Evolutionary conservation across 2,113 vertebrate genomes (phyloP).

Genomic region (Pelmatolapia mariae): DNA sequence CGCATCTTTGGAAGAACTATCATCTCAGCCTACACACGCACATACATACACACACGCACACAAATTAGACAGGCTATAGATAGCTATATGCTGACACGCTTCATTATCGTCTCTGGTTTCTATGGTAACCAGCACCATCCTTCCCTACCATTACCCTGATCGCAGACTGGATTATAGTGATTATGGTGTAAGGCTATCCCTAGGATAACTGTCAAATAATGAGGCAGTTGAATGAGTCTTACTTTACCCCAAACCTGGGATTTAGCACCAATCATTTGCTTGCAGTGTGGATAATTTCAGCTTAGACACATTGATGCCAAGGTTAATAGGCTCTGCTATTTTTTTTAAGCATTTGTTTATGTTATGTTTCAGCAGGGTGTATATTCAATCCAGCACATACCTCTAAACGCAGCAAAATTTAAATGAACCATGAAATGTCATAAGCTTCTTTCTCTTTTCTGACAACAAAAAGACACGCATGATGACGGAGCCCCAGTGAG

Average conservation of each 20-base stretch:
- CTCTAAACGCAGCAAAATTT: neutral
- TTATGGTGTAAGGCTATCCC: constrained; percentile 39
- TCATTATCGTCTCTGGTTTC: constrained; percentile 53
- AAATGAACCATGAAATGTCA: neutral
- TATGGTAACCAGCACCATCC: constrained; percentile 44
- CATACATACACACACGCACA: neutral
- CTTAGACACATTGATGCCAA: neutral
- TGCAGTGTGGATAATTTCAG: neutral
- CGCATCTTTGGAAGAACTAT: constrained; percentile 30
- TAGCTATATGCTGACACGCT: constrained; percentile 52
- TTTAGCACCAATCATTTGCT: neutral
- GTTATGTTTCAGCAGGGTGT: neutral
- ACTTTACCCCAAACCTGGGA: neutral
- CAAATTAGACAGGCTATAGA: constrained; percentile 45
- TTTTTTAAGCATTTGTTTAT: neutral
- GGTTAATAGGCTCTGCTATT: neutral
- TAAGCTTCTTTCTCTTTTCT: neutral
- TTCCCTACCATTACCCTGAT: constrained; percentile 33
- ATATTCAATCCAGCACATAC: neutral
- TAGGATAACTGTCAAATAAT: constrained; percentile 48
- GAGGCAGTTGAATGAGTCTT: constrained; percentile 27
- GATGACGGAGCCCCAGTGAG: neutral
- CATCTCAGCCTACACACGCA: neutral
- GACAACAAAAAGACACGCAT: neutral
- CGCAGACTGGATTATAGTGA: constrained; percentile 51